Percentiles rank a stretch among this genome's conserved stretches.
Conservation (phyloP, 2,113 vertebrate species). For the Siphamia tubifer region DNA sequence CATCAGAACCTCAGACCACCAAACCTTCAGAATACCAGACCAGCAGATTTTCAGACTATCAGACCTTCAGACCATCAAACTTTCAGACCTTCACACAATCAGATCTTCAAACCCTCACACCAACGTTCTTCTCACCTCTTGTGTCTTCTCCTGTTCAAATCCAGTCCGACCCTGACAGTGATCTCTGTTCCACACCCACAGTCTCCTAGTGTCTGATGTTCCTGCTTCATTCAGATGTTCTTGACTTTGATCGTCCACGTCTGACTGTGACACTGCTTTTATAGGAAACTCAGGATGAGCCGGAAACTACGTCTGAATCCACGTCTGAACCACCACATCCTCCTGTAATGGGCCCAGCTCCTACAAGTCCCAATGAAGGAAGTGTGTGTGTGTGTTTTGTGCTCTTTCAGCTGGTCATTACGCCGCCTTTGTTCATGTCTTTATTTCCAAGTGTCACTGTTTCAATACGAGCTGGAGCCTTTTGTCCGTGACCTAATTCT, state of each 20-base stretch:
- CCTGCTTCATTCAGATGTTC: slow-evolving; percentile 35
- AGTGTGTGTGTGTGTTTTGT: slow-evolving; percentile 37
- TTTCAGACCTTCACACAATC: no score
- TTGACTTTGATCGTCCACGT: slow-evolving; percentile 23
- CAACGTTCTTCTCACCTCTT: no score
- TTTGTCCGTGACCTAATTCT: slow-evolving; percentile 84
- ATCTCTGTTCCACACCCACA: neutral
- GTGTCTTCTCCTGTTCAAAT: neutral
- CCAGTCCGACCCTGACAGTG: slow-evolving; percentile 20
- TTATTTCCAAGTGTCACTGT: slow-evolving; percentile 70
- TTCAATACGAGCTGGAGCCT: slow-evolving; percentile 62
- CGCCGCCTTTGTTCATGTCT: slow-evolving; percentile 65
- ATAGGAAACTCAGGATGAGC: slow-evolving; percentile 70
- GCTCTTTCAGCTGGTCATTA: slow-evolving; percentile 68
- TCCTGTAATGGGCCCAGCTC: slow-evolving; percentile 48
- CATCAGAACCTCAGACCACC: no score
- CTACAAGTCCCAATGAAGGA: no score
- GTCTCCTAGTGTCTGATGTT: slow-evolving; percentile 2
- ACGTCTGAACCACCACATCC: slow-evolving; percentile 64
- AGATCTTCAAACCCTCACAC: no score
- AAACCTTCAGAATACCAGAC: no score
- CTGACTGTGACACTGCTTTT: slow-evolving; percentile 47
- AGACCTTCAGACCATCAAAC: no score
- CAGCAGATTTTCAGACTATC: no score
- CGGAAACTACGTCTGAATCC: slow-evolving; percentile 69